These are phyloP conservation scores for Orchesella flavescens DNA, from an alignment of 2,888 invertebrate genomes.

Conservation along the genomic window DNA sequence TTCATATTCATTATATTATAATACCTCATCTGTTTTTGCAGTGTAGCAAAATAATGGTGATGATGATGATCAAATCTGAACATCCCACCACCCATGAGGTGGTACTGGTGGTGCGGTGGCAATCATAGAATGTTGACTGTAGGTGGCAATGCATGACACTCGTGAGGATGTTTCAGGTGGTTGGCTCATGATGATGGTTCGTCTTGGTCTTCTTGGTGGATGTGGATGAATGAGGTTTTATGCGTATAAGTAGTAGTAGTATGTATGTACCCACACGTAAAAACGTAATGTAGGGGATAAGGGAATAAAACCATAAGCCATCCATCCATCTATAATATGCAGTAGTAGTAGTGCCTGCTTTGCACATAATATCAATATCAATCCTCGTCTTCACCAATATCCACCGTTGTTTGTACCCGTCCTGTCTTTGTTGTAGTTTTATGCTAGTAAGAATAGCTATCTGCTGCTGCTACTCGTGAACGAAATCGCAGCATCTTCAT, in stretches of 20 bases:
- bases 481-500: no score
- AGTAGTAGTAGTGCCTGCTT: no score
- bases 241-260: not conserved
- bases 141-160: constrained; percentile 41
- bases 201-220: not conserved
- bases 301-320: not conserved
- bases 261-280: not conserved
- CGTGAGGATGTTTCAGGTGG: constrained; percentile 37
- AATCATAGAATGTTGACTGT: constrained; percentile 51
- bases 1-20: not conserved
- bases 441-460: no score
- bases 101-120: constrained; percentile 53
- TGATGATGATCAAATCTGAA: constrained; percentile 27
- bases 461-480: no score
- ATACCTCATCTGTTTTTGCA: constrained; percentile 50
- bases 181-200: not conserved
- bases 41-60: constrained; percentile 12
- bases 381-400: no score
- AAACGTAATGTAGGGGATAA: no score
- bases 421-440: no score
- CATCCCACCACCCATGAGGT: constrained; percentile 49
- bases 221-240: not conserved
- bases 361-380: no score
- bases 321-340: no score
- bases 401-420: no score